Conservation (phyloP, 1,140 invertebrate genomes). For the Sycobia sp. region DNA sequence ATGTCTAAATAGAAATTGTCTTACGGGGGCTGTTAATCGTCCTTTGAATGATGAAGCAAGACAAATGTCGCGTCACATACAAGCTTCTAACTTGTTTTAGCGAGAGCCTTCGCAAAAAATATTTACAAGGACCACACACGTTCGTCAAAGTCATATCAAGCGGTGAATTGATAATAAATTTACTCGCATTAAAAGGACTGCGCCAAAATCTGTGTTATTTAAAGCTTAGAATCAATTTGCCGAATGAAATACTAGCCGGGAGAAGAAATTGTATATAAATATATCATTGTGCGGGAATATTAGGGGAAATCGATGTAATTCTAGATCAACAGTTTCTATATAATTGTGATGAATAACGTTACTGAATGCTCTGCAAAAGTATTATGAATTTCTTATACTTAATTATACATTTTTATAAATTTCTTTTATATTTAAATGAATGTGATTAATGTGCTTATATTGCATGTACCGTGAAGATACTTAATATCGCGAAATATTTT, state of each 20-base stretch:
- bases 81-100: not conserved
- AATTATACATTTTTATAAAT: not conserved
- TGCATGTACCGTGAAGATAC: too few relatives aligned
- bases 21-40: not conserved
- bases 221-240: conserved; percentile 24
- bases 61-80: not conserved
- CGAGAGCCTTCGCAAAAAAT: conserved; percentile 8
- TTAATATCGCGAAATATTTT: too few relatives aligned
- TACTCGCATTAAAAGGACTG: conserved; percentile 22
- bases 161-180: conserved; percentile 15
- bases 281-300: not conserved
- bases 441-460: too few relatives aligned
- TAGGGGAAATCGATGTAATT: not conserved
- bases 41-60: conserved; percentile 3
- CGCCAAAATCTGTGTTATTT: conserved; percentile 28
- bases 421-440: too few relatives aligned
- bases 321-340: not conserved
- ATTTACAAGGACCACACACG: conserved; percentile 24
- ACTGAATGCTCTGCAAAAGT: too few relatives aligned
- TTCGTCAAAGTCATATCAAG: conserved; percentile 29
- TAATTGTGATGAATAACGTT: not conserved
- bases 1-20: conserved; percentile 6
- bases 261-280: conserved; percentile 22
- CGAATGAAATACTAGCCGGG: not conserved
- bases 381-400: not conserved